Evolutionary conservation across 2,797 vertebrate species (phyloP).

Genomic region (Rhadinocentrus ornatus): DNA sequence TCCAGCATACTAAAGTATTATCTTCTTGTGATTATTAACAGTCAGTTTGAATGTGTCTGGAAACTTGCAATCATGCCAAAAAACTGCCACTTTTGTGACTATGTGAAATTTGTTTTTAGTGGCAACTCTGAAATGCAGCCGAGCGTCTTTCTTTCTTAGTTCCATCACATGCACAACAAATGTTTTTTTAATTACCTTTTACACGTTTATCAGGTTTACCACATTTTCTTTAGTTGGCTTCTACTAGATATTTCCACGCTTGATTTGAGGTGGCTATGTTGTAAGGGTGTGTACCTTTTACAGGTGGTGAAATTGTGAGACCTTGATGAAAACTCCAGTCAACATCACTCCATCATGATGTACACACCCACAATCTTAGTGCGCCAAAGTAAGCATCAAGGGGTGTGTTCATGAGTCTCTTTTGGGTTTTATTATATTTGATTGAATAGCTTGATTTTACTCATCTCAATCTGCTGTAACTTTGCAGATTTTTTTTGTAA

Average conservation of each 20-base stretch:
- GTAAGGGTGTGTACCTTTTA: constrained; percentile 54
- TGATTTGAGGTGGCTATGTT: constrained; percentile 35
- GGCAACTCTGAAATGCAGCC: constrained; percentile 2
- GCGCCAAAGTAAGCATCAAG: constrained; percentile 55
- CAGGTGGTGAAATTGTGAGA: constrained; percentile 58
- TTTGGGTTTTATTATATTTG: constrained; percentile 26
- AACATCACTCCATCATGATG: constrained; percentile 37
- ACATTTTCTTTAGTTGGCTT: constrained; percentile 38
- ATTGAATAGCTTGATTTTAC: constrained; percentile 22
- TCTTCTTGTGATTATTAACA: constrained; percentile 25
- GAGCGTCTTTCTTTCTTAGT: constrained; percentile 10
- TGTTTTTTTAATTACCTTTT: constrained; percentile 13
- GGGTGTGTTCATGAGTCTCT: constrained; percentile 55
- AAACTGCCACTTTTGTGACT: constrained; percentile 16
- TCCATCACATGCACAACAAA: constrained; percentile 6
- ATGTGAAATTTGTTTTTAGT: constrained; percentile 22
- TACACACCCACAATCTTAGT: constrained; percentile 55
- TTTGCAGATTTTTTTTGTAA: not conserved
- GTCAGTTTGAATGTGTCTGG: constrained; percentile 15
- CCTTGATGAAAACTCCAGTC: constrained; percentile 49
- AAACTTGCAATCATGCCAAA: constrained; percentile 18
- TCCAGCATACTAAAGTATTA: constrained; percentile 52
- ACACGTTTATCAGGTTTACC: constrained; percentile 14
- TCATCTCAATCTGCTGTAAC: not conserved
- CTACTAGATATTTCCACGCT: constrained; percentile 30